Conservation (phyloP, 2,113 vertebrate genomes). For the Pachypanchax playfairii region DNA sequence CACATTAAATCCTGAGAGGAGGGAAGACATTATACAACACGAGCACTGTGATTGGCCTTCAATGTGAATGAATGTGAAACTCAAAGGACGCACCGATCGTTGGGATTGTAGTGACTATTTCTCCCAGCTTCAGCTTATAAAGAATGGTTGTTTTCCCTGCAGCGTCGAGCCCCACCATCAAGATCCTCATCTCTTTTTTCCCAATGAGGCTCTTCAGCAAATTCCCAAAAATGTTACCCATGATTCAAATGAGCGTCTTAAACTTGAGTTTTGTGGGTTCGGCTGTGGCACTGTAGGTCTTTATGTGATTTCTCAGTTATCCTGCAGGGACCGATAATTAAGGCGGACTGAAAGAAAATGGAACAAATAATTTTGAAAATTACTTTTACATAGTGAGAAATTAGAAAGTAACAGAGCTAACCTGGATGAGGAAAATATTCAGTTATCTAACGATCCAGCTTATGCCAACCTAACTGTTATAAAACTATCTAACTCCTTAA, state of each 20-base stretch:
- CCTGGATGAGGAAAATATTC: constrained; percentile 16
- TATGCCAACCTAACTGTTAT: background rate
- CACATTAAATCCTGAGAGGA: constrained; percentile 90
- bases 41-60: background rate
- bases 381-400: background rate
- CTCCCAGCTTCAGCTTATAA: constrained; percentile 91
- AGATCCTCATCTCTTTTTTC: constrained; percentile 94
- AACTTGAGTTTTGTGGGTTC: constrained; percentile 22
- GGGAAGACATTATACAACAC: background rate
- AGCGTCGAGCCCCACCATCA: constrained; percentile 91
- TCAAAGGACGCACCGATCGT: constrained; percentile 82
- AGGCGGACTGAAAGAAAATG: constrained; percentile 37
- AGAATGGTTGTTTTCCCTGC: constrained; percentile 94
- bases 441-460: background rate
- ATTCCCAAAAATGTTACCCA: constrained; percentile 94
- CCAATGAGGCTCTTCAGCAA: constrained; percentile 93
- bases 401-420: background rate
- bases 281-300: constrained; percentile 18
- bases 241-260: constrained; percentile 68
- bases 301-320: constrained; percentile 15
- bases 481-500: too few relatives aligned
- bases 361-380: constrained; percentile 3
- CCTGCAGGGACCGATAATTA: constrained; percentile 23
- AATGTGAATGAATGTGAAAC: background rate
- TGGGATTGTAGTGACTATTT: constrained; percentile 93